Evolutionary conservation across 2,797 vertebrate genomes (phyloP), one percentile per base, ranked within the genome.

Genomic region (Garrulus glandarius): DNA sequence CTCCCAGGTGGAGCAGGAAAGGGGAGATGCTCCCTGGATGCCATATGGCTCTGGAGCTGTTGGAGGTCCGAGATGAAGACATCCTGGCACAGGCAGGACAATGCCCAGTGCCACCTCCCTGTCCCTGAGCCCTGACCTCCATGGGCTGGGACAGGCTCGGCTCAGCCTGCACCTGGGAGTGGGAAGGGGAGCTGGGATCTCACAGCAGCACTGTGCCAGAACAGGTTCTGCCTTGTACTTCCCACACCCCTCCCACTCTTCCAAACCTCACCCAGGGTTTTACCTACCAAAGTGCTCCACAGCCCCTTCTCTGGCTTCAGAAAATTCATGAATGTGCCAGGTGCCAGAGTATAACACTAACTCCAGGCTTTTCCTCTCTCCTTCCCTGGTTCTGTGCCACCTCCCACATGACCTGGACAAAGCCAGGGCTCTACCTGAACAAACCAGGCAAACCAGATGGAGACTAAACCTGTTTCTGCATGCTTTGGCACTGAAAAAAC

Each of bases 91-190:
- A 24, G 79, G 30, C 14, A 50, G 53, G 43, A 32, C 43, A 36
- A 4, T 22, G 52, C 29, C 37, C 34, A 17, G 52, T 3, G 47
- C 36, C 49, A 65, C 18, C 37, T 77, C 53, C 50, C 19, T 61
- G 30, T 63, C 44, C 65, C 50, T 9, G 14, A 79, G 57, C 71
- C 44, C 75, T 50, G 50, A 13, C 10, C 61, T 16, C 22, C 61
- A 2, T 0, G 13, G 60, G 77, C 53, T 9, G 34, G 34, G 55
- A 24, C 47, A n/a, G 47, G 47, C 77, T 41, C 0, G 0, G 81
- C 68, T 37, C 36, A 17, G 56, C 4, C 67, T 32, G 75, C 21
- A 2, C 44, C 50, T 5, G 11, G 46, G 41, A 56, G 30, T 11
- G 5, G 32, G 67, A 32, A 32, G 46, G 34, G 50, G 44, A 87